Base-by-base conservation (phyloP, 1,140 invertebrate genomes). In the Whitmania pigra region DNA sequence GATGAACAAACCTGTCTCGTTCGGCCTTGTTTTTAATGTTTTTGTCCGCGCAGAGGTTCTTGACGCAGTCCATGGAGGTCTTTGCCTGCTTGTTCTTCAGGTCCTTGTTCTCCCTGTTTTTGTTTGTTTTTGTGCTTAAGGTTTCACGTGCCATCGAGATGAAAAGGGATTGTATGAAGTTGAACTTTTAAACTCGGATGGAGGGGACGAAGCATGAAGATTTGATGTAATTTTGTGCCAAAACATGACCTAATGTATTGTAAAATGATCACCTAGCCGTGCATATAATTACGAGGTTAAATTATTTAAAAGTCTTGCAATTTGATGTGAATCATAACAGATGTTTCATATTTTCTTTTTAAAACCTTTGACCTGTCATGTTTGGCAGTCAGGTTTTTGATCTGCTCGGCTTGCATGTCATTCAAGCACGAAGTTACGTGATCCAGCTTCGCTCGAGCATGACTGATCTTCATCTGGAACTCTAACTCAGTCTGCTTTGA, bases 21-120 rank as follows among this genome's bases (percentile, higher is more conserved):
- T 99, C 97, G 27, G 93, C 92, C 78, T 98, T 95, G 63, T 94
- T 97, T 81, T 95, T 92, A 31, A 99, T 85, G 0, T 92, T 94
- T 82, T 97, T 97, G 80, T 99, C 96, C 80, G 90, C 93, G 78
- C 89, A 87, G 3, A 97, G 92, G 81, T 94, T 92, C 83, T 93
- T 93, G 76, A 89, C 92, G 22, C 94, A 97, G 78, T 99, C 96
- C 69, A 99, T 94, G 20, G 93, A 95, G 73, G 92, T 87, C 82
- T 94, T 96, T 0, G 95, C 94, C 82, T 99, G 97, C 67, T 88
- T 87, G 0, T 89, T 87, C 80, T 96, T 97, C 87, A 99, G 88
- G 74, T 98, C 95, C 82, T 98, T 98, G 75, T 92, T 88, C 79
- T 98, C 95, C 70, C 90, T 91, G 79, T 2, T 80, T 78, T 3